A percentile compares a stretch with the other conserved stretches of the same genome.
Evolutionary conservation across 2,113 vertebrate genomes (phyloP).

Genomic region (Muntiacus reevesi): DNA sequence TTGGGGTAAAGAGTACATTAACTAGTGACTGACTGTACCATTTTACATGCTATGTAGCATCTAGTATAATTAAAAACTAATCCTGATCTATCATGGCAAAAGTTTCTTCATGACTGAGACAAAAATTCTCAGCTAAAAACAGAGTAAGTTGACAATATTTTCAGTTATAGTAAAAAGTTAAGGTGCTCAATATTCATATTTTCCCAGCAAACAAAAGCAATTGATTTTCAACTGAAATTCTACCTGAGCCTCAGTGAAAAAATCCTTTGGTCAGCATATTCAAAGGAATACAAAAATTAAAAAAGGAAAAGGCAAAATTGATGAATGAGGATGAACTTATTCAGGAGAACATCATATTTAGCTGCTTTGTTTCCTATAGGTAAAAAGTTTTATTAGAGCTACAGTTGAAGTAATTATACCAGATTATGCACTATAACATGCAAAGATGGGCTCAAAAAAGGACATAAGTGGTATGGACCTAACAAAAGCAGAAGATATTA

Average conservation of each 20-base stretch:
- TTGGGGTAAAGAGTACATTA: not conserved
- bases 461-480: too few relatives aligned
- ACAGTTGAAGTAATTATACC: not conserved
- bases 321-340: not conserved
- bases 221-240: conserved; percentile 20
- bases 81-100: not conserved
- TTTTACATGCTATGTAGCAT: not conserved
- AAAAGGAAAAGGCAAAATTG: not conserved
- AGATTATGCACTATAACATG: not conserved
- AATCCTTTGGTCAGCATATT: not conserved
- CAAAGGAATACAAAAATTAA: not conserved
- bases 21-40: not conserved
- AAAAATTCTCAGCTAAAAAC: not conserved
- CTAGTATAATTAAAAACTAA: not conserved
- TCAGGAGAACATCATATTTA: not conserved
- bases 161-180: not conserved
- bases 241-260: not conserved
- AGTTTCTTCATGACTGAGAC: not conserved
- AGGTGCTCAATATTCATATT: not conserved
- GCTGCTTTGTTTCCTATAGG: not conserved
- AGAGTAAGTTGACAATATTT: not conserved
- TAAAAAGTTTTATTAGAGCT: not conserved
- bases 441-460: too few relatives aligned
- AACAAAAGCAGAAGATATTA: too few relatives aligned
- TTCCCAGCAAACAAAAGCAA: not conserved